A percentile compares a stretch with the other conserved stretches of the same genome.
Evolutionary conservation across 2,113 vertebrate genomes (phyloP).

Genomic region (Dromiciops gliroides): DNA sequence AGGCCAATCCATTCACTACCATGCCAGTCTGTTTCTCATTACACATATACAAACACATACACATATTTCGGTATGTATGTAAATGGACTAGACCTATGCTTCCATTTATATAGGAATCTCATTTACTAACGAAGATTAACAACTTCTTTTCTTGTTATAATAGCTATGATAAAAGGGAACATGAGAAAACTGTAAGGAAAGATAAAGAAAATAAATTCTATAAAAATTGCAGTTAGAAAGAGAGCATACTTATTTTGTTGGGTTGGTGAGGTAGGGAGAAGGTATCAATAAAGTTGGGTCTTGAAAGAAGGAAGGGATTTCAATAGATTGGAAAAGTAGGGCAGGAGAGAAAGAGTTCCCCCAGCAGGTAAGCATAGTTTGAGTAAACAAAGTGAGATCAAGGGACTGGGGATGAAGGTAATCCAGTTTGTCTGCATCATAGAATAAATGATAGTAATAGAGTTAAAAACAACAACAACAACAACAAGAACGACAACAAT

Average conservation of each 20-base stretch:
- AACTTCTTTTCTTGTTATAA: background rate
- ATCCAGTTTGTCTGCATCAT: no score
- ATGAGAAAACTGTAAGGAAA: background rate
- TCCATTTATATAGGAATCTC: background rate
- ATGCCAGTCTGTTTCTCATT: background rate
- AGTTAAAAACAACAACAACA: no score
- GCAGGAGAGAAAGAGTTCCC: background rate
- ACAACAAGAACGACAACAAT: no score
- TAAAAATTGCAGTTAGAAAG: background rate
- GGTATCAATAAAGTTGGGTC: background rate
- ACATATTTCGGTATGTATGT: background rate
- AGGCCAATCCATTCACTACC: background rate
- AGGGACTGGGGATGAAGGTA: background rate
- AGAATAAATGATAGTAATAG: background rate
- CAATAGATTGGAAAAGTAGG: background rate
- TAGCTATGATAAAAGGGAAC: background rate
- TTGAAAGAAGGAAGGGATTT: background rate
- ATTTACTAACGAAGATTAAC: background rate
- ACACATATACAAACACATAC: background rate
- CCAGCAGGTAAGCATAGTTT: background rate
- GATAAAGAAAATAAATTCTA: background rate
- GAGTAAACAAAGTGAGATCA: background rate
- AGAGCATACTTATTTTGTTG: background rate
- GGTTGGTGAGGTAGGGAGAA: background rate
- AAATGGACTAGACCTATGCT: background rate